Percentiles rank a stretch among this genome's conserved stretches.
These are phyloP conservation scores for Poeciliopsis turneri DNA, from an alignment of 2,797 vertebrate species.

Conservation along the genomic window DNA sequence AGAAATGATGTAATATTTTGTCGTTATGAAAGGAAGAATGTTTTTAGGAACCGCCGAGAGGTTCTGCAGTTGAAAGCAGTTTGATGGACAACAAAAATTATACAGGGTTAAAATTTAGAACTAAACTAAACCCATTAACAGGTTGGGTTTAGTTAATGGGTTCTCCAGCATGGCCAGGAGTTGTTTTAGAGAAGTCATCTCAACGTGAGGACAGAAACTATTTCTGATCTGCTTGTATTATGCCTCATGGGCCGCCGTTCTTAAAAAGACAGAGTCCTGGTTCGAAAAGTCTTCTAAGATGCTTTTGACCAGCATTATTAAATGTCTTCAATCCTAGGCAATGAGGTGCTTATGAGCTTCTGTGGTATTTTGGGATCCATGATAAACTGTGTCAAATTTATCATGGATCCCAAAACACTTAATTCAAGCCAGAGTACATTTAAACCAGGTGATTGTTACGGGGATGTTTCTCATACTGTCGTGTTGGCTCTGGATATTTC, in stretches of 20 bases:
- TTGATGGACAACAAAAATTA: background rate
- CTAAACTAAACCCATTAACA: background rate
- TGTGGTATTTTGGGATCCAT: background rate
- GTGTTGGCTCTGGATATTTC: background rate
- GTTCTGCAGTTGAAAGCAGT: background rate
- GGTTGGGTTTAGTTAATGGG: too few relatives aligned
- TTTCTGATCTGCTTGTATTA: background rate
- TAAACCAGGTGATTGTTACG: background rate
- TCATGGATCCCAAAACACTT: background rate
- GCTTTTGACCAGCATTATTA: background rate
- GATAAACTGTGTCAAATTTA: background rate
- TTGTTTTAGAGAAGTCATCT: background rate
- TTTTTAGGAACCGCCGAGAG: background rate
- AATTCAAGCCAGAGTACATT: background rate
- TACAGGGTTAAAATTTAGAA: background rate
- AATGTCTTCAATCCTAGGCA: background rate
- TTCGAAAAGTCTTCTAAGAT: background rate
- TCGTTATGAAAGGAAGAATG: background rate
- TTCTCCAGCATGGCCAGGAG: background rate
- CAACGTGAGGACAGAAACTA: background rate
- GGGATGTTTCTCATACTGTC: background rate
- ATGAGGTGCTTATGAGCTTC: background rate
- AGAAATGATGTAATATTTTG: background rate
- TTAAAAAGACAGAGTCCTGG: background rate
- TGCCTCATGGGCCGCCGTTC: background rate